Base-by-base conservation (phyloP, 2,888 invertebrate genomes). In the Colostygia pectinataria region DNA sequence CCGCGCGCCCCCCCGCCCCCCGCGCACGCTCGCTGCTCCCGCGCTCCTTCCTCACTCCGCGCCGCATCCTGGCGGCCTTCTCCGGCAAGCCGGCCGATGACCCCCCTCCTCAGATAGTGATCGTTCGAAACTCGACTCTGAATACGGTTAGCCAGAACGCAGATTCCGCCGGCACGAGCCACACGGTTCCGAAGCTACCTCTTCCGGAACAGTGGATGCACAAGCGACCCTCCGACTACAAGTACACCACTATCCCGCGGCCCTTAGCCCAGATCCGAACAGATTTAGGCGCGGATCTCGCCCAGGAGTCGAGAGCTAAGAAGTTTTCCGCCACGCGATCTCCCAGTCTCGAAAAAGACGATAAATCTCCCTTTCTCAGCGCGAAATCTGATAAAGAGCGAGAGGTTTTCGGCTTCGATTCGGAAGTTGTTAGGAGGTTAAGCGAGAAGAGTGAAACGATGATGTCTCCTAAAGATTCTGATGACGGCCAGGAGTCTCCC, bases 281-380 rank as follows among this genome's bases (percentile, higher is more conserved):
- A 0, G 86, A 84, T 49, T 47, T 86, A 8, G 83, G 82, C 4
- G 77, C 77, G 0, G 86, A 87, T 28, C 56, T 84, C 28, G 65
- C 63, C 1, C 78, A 80, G 32, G 86, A 83, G 39, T 63, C 77
- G 0, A 68, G 82, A n/a, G 72, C 80, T 1, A 87, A 84, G 45
- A 88, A 85, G 50, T 89, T 65, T 55, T 89, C 90, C 43, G 90
- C 85, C 0, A 90, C 91, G 0, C 66, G 91, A 6, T 91, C 91
- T 0, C 91, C 91, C 0, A 90, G 90, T 0, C 62, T 91, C n/a
- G 91, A 91, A 50, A 90, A 89, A 59, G 90, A 91, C 84, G 90
- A 91, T 1, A 90, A 86, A 46, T 84, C 86, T 0, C 91, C 91
- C 4, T 87, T 90, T 46, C 53, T 80, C 13, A 77, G 77, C 49